Percentiles rank a stretch among this genome's conserved stretches.
phyloP scores from a whole-genome alignment of 2,113 vertebrate species.

The Myrmophylax atrothorax region DNA sequence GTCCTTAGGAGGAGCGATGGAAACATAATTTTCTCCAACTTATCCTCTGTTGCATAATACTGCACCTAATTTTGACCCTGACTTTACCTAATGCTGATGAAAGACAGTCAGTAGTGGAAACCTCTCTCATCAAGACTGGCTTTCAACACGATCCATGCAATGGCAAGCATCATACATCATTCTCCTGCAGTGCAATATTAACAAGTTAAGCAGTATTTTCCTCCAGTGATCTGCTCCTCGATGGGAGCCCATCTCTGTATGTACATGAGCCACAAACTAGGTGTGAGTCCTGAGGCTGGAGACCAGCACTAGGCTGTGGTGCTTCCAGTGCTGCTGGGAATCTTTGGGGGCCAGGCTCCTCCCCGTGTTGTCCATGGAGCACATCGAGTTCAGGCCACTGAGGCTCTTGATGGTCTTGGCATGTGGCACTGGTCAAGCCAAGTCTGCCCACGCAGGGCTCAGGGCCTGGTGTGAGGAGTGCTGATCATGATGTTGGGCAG shows the following conservation, averaged over 20 bases:
- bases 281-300: conserved; percentile 10
- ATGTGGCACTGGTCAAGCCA: not conserved
- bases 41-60: conserved; percentile 47
- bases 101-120: conserved; percentile 35
- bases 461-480: conserved; percentile 84
- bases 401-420: not conserved
- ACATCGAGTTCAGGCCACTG: not conserved
- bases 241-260: not conserved
- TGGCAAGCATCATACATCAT: conserved; percentile 52
- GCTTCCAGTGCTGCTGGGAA: not conserved
- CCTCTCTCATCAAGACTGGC: conserved; percentile 47
- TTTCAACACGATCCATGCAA: conserved; percentile 64
- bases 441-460: conserved; percentile 14
- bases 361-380: not conserved
- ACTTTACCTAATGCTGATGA: conserved; percentile 67
- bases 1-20: not conserved
- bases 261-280: not conserved
- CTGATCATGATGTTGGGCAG: conserved; percentile 95
- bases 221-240: not conserved
- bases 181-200: conserved; percentile 55
- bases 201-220: conserved; percentile 40
- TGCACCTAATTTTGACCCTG: conserved; percentile 57
- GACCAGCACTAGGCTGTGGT: not conserved
- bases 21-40: not conserved
- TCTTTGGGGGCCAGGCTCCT: not conserved